These are phyloP conservation scores for Adela reaumurella DNA, from an alignment of 2,888 invertebrate genomes.

Conservation along the genomic window DNA sequence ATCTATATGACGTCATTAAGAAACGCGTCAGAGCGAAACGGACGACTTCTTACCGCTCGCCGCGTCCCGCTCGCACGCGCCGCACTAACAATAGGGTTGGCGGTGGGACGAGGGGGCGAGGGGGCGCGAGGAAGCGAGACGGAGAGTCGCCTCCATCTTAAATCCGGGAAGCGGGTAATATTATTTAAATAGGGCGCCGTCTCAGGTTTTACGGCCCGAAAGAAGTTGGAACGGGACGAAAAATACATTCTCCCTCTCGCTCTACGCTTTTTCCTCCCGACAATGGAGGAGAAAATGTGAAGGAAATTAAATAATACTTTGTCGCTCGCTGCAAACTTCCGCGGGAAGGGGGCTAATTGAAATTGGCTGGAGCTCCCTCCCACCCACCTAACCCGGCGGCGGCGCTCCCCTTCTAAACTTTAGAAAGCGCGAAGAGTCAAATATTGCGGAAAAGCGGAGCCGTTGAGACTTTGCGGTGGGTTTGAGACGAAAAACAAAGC, in stretches of 20 bases:
- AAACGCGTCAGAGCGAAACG: slow-evolving; percentile 25
- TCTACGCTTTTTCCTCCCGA: neutral
- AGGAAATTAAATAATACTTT: slow-evolving; percentile 56
- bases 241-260: neutral
- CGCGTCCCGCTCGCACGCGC: neutral
- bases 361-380: slow-evolving; percentile 19
- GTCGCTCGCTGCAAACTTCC: slow-evolving; percentile 23
- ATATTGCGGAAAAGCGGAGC: neutral
- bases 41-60: neutral
- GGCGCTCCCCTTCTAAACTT: neutral
- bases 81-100: neutral
- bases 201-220: neutral
- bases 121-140: neutral
- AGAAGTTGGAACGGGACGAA: neutral
- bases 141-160: neutral
- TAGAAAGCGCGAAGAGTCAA: neutral
- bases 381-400: neutral
- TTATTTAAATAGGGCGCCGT: neutral
- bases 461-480: neutral
- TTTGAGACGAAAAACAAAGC: neutral
- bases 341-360: slow-evolving; percentile 28
- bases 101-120: no score
- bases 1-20: slow-evolving; percentile 55
- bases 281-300: slow-evolving; percentile 36
- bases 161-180: neutral